Conservation (phyloP, 2,888 invertebrate genomes). For the Siphlonurus alternatus region DNA sequence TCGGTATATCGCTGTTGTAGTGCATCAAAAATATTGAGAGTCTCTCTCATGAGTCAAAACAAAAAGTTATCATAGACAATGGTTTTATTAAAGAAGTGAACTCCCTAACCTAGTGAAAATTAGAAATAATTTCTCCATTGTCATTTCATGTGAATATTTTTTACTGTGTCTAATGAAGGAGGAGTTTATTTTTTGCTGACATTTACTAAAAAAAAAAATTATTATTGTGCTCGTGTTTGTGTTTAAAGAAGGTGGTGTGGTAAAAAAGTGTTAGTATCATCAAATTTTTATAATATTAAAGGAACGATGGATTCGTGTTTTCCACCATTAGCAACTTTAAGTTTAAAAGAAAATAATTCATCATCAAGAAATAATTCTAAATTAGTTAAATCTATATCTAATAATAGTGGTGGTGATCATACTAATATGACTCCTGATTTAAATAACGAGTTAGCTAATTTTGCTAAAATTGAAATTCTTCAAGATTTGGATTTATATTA, state of each 20-base stretch:
- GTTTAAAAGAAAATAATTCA: constrained; percentile 23
- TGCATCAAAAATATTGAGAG: too few relatives aligned
- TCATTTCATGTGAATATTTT: too few relatives aligned
- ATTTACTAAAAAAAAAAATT: too few relatives aligned
- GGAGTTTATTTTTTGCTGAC: too few relatives aligned
- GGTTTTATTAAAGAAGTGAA: too few relatives aligned
- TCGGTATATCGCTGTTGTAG: too few relatives aligned
- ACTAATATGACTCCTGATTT: constrained; percentile 25
- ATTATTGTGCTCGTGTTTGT: background rate
- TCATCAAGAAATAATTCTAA: background rate
- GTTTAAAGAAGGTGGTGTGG: background rate
- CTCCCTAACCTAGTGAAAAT: too few relatives aligned
- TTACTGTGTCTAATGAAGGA: too few relatives aligned
- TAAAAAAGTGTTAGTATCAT: background rate
- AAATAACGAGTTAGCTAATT: constrained; percentile 11
- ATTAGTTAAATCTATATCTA: background rate
- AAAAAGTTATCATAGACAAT: too few relatives aligned
- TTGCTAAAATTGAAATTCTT: constrained; percentile 30
- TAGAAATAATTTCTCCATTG: too few relatives aligned
- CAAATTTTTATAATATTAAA: background rate
- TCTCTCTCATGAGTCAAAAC: too few relatives aligned
- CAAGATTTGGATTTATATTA: constrained; percentile 37
- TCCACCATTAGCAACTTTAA: constrained; percentile 29
- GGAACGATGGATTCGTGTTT: constrained; percentile 32
- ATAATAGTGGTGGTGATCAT: constrained; percentile 12